These are phyloP conservation scores for Eilema sororculum DNA, from an alignment of 2,888 invertebrate species.

Conservation along the genomic window DNA sequence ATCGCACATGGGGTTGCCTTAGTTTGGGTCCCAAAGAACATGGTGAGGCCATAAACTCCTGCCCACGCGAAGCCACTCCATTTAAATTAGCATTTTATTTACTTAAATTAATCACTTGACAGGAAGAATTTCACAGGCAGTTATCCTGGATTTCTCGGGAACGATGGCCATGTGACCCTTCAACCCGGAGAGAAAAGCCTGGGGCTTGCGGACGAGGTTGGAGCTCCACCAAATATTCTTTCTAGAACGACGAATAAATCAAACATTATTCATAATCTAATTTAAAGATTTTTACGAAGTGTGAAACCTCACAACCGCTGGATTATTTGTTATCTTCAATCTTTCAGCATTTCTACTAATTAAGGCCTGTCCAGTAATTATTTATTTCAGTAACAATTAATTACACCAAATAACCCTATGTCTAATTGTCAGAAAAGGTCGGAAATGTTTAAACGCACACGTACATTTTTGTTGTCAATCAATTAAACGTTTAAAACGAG, in stretches of 20 bases:
- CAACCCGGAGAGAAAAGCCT: no score
- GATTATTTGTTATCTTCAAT: neutral
- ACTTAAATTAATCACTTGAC: no score
- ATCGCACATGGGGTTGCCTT: no score
- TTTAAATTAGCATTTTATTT: no score
- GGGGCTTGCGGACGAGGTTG: no score
- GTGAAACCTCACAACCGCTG: constrained; percentile 3
- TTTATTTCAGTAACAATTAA: neutral
- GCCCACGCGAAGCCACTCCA: no score
- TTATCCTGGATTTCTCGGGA: no score
- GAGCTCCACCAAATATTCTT: neutral
- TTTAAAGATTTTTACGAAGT: neutral
- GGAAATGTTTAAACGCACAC: constrained; percentile 25
- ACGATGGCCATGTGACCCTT: no score
- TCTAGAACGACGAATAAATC: neutral
- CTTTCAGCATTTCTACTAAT: constrained; percentile 5
- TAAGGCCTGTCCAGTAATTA: neutral
- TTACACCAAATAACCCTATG: neutral
- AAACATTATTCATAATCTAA: constrained; percentile 14
- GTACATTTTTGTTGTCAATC: constrained; percentile 23
- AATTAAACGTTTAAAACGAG: constrained; percentile 39
- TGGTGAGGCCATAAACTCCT: no score
- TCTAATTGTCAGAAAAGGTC: constrained; percentile 17
- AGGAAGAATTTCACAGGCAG: no score
- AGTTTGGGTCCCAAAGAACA: no score